Evolutionary conservation across 37 sponge, comb jelly and placozoan genomes (phyloP).

Genomic region (Bolinopsis microptera): DNA sequence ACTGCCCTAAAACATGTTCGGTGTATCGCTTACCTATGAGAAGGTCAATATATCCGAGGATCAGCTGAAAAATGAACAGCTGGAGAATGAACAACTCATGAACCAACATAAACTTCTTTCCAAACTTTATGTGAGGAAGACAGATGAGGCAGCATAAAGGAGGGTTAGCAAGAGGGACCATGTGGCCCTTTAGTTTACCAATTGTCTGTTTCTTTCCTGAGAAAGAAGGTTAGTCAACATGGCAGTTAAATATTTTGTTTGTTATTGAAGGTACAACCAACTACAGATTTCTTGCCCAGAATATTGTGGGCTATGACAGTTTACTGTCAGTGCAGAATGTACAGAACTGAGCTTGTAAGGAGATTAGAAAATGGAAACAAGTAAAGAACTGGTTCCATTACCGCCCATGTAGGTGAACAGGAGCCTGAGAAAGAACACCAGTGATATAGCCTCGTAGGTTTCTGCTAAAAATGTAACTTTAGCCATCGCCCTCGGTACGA

Average conservation of each 20-base stretch:
- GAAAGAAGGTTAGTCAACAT: too few relatives aligned
- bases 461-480: slow-evolving; percentile 19
- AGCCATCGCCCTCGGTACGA: slow-evolving; percentile 1
- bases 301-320: too few relatives aligned
- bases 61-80: neutral
- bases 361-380: too few relatives aligned
- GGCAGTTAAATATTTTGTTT: too few relatives aligned
- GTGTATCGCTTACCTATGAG: slow-evolving; percentile 45
- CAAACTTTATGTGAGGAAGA: slow-evolving; percentile 23
- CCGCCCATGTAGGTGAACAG: neutral
- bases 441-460: slow-evolving; percentile 13
- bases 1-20: too few relatives aligned
- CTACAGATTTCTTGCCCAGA: too few relatives aligned
- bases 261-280: too few relatives aligned
- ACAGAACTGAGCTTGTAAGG: too few relatives aligned
- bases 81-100: neutral
- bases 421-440: neutral
- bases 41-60: slow-evolving; percentile 34
- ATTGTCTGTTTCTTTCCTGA: neutral
- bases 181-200: neutral
- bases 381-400: too few relatives aligned
- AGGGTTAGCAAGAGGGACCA: neutral
- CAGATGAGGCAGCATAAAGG: neutral
- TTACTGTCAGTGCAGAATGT: too few relatives aligned
- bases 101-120: neutral